Evolutionary conservation across 1,140 invertebrate species (phyloP), one percentile per base, ranked within the genome.

Genomic region (Anagrus nilaparvatae): DNA sequence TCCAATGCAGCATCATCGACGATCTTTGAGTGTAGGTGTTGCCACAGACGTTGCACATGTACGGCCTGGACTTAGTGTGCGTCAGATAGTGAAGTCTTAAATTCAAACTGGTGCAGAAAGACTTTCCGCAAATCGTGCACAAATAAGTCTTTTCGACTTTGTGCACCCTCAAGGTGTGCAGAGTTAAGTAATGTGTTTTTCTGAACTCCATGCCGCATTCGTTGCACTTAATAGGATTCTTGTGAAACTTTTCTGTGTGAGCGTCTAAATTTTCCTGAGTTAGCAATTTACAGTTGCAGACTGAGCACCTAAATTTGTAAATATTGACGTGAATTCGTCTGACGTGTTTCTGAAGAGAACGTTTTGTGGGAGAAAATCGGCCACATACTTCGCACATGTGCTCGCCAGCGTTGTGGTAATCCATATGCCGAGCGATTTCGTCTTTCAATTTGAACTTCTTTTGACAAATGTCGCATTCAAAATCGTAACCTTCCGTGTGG

Each of bases 151-250:
- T 61, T 24, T 60, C 57, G 14, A 56, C 57, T 18, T 33, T 42
- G 35, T 63, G 59, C 9, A 63, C 54, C 1, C 45, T 40, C 25
- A 50, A 50, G 3, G 29, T 44, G 34, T 72, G 70, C 7, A 49
- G 44, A 1, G 41, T 51, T 0, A 60, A 42, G 39, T 58, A 55
- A 10, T 51, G 48, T 9, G 54, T 56, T 12, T 51, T 43, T 2
- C 51, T 46, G 59, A 71, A 87, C 1, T 73, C 75, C 55, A 87
- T 87, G 8, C 71, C 71, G 54, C 86, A 89, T 4, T 76, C 60
- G 41, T 84, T 80, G 54, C 86, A 89, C 9, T 49, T 48, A 52
- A 86, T 87, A 10, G 46, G 57, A 62, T n/a, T 57, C 16, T 51
- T 49, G 23, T 60, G 56, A 12, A 49, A 45, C n/a, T 46, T 39